Conservation (phyloP, 1,140 invertebrate genomes). For the Pogonus chalceus region DNA sequence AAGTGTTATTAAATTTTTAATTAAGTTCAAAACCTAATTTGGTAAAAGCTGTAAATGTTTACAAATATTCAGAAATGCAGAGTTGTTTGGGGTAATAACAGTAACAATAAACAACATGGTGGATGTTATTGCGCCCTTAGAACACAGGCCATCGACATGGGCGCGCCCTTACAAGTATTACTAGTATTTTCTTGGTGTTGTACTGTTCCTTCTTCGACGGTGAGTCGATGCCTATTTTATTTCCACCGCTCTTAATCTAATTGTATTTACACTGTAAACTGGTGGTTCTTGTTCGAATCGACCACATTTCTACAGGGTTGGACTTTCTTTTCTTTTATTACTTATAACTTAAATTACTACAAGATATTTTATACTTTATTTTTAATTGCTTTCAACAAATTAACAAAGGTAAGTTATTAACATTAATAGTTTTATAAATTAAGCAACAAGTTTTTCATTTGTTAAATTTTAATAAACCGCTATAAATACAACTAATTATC, state of each 20-base stretch:
- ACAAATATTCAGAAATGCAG: background rate
- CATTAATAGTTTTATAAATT: too few relatives aligned
- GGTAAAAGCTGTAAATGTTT: too few relatives aligned
- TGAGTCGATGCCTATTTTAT: too few relatives aligned
- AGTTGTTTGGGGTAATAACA: constrained; percentile 18
- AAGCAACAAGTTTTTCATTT: too few relatives aligned
- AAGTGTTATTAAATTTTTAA: too few relatives aligned
- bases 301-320: background rate
- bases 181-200: background rate
- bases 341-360: background rate
- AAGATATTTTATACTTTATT: too few relatives aligned
- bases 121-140: background rate
- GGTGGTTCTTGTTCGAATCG: background rate
- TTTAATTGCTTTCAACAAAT: too few relatives aligned
- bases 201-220: too few relatives aligned
- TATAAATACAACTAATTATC: too few relatives aligned
- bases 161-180: background rate
- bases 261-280: constrained; percentile 23
- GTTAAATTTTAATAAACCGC: too few relatives aligned
- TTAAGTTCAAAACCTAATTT: too few relatives aligned
- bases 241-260: constrained; percentile 25
- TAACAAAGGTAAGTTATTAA: too few relatives aligned
- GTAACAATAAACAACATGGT: constrained; percentile 23
- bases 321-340: background rate
- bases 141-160: background rate